phyloP scores from a whole-genome alignment of 1,140 invertebrate genomes.

The Drosophila prosaltans region DNA sequence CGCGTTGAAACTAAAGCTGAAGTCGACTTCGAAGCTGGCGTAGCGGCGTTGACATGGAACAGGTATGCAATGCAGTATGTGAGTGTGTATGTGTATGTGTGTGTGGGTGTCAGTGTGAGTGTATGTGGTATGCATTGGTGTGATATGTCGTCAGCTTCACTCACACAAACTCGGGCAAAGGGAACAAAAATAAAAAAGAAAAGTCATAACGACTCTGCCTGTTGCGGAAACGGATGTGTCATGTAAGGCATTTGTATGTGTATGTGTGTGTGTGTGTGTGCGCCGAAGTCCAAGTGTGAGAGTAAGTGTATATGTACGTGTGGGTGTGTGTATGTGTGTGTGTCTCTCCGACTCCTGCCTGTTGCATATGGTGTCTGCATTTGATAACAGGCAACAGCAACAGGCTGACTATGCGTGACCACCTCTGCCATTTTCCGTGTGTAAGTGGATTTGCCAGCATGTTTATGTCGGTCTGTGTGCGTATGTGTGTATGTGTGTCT shows the following conservation, averaged over 20 bases:
- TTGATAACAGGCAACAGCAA: constrained; percentile 53
- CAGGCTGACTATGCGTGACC: constrained; percentile 56
- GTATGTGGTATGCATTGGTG: constrained; percentile 34
- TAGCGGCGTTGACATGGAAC: not conserved
- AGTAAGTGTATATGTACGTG: constrained; percentile 5
- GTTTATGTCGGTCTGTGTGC: constrained; percentile 4
- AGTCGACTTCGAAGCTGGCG: constrained; percentile 3
- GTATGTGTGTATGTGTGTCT: constrained; percentile 4
- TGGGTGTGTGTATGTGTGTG: constrained; percentile 8
- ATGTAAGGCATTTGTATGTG: constrained; percentile 13
- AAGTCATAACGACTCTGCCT: constrained; percentile 40
- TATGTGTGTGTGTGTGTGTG: not conserved
- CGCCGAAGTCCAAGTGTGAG: not conserved
- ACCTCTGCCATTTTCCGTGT: constrained; percentile 31
- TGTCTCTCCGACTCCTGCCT: constrained; percentile 49
- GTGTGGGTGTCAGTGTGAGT: not conserved
- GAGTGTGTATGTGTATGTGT: not conserved
- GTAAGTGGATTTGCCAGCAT: not conserved
- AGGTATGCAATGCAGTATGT: not conserved
- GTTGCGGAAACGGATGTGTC: constrained; percentile 67
- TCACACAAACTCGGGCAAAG: constrained; percentile 10
- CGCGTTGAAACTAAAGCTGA: constrained; percentile 1
- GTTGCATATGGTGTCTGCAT: constrained; percentile 58
- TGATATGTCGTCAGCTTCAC: constrained; percentile 19
- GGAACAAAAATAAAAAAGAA: not conserved